phyloP scores from a whole-genome alignment of 2,797 vertebrate species.

The Enteromius unitaeniatus region DNA sequence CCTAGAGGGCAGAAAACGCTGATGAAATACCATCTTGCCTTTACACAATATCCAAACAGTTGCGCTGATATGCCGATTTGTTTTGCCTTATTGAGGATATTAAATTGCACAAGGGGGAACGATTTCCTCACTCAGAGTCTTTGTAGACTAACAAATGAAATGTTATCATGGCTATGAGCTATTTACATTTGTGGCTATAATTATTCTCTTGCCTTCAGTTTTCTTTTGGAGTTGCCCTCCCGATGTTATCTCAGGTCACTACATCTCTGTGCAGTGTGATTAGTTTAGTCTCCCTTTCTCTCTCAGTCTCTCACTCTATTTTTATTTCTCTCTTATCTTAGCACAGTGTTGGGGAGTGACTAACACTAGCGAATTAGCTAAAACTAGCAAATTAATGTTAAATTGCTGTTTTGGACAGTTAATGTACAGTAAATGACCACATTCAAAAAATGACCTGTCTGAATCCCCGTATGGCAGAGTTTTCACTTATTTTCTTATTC shows the following conservation, averaged over 20 bases:
- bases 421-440: background rate
- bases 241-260: slow-evolving; percentile 76
- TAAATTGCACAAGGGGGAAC: slow-evolving; percentile 52
- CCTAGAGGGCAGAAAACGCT: slow-evolving; percentile 28
- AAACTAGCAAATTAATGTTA: background rate
- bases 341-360: background rate
- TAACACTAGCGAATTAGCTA: background rate
- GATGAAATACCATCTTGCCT: slow-evolving; percentile 51
- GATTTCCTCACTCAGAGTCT: slow-evolving; percentile 43
- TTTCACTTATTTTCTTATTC: background rate
- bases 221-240: slow-evolving; percentile 79
- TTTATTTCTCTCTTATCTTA: background rate
- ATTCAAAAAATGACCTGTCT: background rate
- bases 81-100: slow-evolving; percentile 58
- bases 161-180: slow-evolving; percentile 56
- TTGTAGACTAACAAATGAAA: slow-evolving; percentile 59
- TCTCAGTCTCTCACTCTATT: slow-evolving; percentile 5
- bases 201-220: slow-evolving; percentile 72
- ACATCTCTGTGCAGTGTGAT: slow-evolving; percentile 46
- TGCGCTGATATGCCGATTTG: slow-evolving; percentile 27
- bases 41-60: slow-evolving; percentile 45
- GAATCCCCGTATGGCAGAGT: background rate
- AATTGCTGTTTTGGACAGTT: background rate
- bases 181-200: slow-evolving; percentile 55
- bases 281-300: slow-evolving; percentile 25